These are phyloP conservation scores for Drosophila incognita DNA, from an alignment of 2,888 invertebrate species.

Conservation along the genomic window DNA sequence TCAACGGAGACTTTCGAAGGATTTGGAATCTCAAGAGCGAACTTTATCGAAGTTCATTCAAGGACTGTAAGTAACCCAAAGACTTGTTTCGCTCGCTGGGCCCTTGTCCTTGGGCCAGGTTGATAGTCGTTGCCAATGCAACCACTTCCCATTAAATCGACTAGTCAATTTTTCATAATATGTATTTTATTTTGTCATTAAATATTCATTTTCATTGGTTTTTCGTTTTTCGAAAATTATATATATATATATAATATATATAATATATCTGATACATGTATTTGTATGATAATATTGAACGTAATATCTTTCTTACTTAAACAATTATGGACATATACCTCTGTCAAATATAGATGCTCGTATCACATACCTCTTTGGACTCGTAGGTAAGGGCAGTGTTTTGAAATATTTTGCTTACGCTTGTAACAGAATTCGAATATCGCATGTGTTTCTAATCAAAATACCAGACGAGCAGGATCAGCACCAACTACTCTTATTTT, in stretches of 20 bases:
- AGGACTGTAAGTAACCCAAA: too few species aligned
- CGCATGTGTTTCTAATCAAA: not conserved
- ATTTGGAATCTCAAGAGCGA: too few species aligned
- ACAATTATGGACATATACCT: conserved; percentile 39
- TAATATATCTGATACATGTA: conserved; percentile 52
- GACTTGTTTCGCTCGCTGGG: not conserved
- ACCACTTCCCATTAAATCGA: not conserved
- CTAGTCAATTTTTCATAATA: conserved; percentile 31
- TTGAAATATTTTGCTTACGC: not conserved
- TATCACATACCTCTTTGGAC: conserved; percentile 7
- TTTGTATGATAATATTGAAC: conserved; percentile 59
- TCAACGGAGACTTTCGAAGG: too few species aligned
- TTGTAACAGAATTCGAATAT: not conserved
- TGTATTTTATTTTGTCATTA: conserved; percentile 59
- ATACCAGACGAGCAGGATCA: not conserved
- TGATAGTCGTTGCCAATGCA: not conserved
- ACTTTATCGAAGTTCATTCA: too few species aligned
- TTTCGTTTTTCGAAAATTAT: conserved; percentile 61
- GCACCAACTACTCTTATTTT: not conserved
- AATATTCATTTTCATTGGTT: conserved; percentile 61
- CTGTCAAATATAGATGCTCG: conserved; percentile 7
- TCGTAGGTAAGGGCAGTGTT: not conserved
- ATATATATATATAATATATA: conserved; percentile 40
- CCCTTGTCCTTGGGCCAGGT: too few species aligned
- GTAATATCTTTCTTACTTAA: conserved; percentile 58